phyloP scores from a whole-genome alignment of 1,140 invertebrate species.

The Agrypnia vestita region DNA sequence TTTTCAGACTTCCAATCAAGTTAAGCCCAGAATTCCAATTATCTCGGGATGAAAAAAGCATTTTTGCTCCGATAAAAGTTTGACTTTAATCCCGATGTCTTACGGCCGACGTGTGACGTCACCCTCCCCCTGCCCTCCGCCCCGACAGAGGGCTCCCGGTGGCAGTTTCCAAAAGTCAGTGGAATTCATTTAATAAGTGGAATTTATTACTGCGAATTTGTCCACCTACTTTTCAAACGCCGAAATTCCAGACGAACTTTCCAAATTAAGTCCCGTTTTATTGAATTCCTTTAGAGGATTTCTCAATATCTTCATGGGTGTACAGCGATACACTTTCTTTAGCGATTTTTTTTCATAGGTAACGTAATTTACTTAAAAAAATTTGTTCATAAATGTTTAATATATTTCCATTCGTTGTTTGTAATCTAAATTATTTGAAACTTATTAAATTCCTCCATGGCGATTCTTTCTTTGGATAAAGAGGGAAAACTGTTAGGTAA shows the following conservation, averaged over 20 bases:
- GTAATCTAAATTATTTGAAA: no score
- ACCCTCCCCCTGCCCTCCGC: conserved; percentile 29
- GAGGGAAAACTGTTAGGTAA: no score
- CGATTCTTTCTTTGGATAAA: no score
- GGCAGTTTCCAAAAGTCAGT: conserved; percentile 46
- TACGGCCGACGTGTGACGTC: conserved; percentile 53
- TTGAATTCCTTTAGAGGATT: conserved; percentile 55
- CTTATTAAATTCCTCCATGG: no score
- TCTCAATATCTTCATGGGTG: conserved; percentile 3
- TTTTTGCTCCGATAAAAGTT: conserved; percentile 50
- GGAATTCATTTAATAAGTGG: conserved; percentile 61
- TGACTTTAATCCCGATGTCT: conserved; percentile 55
- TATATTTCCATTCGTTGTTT: no score
- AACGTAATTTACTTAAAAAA: no score
- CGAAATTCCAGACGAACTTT: conserved; percentile 57
- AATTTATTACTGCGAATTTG: conserved; percentile 61
- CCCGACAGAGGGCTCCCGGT: conserved; percentile 25
- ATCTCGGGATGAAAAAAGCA: conserved; percentile 6
- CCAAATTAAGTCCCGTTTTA: conserved; percentile 59
- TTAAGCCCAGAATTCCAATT: conserved; percentile 31
- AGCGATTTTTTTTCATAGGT: no score
- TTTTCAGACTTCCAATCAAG: conserved; percentile 25
- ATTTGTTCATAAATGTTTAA: no score
- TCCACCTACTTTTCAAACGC: conserved; percentile 52
- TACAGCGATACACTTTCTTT: background rate